A percentile compares a stretch with the other conserved stretches of the same genome.
phyloP scores from a whole-genome alignment of 2,797 vertebrate species.

The Lophotriccus pileatus region DNA sequence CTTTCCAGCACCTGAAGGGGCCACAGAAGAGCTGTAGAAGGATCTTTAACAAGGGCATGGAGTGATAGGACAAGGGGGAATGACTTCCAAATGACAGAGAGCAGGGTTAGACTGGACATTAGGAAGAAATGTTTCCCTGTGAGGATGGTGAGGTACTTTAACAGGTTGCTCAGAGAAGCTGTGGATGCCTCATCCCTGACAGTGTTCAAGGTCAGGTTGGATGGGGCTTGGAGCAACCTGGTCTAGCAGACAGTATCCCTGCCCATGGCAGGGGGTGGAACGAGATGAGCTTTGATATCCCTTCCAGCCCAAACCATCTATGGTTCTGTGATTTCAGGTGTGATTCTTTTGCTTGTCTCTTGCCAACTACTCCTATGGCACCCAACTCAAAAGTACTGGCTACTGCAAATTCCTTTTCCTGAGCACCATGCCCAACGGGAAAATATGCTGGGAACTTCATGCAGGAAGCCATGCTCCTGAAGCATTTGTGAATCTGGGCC shows the following conservation, averaged over 20 bases:
- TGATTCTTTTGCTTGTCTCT: not conserved
- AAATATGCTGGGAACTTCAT: not conserved
- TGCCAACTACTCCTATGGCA: not conserved
- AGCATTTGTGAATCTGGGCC: not conserved
- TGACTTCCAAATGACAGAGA: accelerated
- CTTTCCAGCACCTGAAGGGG: too few relatives aligned
- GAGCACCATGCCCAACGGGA: not conserved
- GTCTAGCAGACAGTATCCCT: accelerated
- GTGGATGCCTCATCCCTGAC: not conserved
- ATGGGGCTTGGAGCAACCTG: accelerated
- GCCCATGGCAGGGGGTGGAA: not conserved
- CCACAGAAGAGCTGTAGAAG: not conserved
- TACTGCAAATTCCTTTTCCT: not conserved
- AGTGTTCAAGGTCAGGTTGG: not conserved
- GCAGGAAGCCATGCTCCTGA: not conserved
- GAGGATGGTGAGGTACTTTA: not conserved
- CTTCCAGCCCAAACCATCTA: not conserved
- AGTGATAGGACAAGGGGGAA: not conserved
- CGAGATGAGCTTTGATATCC: accelerated
- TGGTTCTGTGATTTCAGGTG: not conserved
- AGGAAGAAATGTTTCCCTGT: accelerated
- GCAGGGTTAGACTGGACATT: accelerated
- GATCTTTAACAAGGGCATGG: not conserved
- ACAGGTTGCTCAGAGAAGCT: not conserved
- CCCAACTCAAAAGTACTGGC: not conserved